Base-by-base conservation (phyloP, 2,113 vertebrate genomes). In the Natator depressus region DNA sequence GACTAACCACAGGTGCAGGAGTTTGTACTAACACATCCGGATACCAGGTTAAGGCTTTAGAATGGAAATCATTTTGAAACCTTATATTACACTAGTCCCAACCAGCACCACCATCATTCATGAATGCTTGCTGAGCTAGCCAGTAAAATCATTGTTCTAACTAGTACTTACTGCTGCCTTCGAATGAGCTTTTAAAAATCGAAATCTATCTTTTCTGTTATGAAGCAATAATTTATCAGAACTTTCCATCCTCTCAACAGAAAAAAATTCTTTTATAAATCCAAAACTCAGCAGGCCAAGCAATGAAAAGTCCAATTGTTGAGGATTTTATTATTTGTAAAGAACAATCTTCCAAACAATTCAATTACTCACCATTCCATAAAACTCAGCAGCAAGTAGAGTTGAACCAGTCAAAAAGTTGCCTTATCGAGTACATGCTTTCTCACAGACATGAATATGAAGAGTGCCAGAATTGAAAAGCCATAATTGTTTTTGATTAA, bases 161-260 rank as follows among this genome's bases (percentile, higher is more conserved):
- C 11, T 94, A 93, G 53, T 27, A 25, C 20, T 80, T 88, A 90
- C 72, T 57, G 17, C 82, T 91, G 50, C 13, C 14, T 94, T 79
- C 42, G 95, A 94, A 96, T n/a, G 94, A 93, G 27, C 24, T 91
- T 96, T 89, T 78, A 82, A 95, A 38, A 96, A 92, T 91, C 55
- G 3, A 94, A 94, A 93, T 95, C 50, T 82, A 50, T 85, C 27
- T 62, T 88, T 65, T 88, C 35, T 84, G 47, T 80, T 53, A 86
- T 75, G 22, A 24, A 79, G 22, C 49, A 82, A 88, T 89, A 49
- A 72, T 50, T 90, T 87, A 49, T 95, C 42, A 89, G 57, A 88
- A 80, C 55, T 89, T 94, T 85, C 6, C 57, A 78, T 46, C 94
- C 86, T 94, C 88, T 46, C 78, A 72, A 59, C 29, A 85, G 81